Percentiles rank a stretch among this genome's conserved stretches.
phyloP scores from a whole-genome alignment of 2,797 vertebrate species.

The Epinephelus malabaricus region DNA sequence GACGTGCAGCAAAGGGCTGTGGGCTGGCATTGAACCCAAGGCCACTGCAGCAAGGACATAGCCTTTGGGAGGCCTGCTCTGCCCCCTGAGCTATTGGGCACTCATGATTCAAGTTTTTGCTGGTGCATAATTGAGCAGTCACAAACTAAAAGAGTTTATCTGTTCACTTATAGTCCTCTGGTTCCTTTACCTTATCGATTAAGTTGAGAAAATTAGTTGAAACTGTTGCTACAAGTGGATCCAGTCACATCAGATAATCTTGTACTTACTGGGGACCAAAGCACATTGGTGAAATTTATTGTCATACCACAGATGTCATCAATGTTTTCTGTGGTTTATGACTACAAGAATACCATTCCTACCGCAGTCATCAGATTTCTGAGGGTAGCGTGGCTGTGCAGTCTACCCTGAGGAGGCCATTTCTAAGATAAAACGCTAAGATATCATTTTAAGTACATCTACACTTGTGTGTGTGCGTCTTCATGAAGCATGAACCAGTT shows the following conservation, averaged over 20 bases:
- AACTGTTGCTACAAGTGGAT: neutral
- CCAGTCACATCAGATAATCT: neutral
- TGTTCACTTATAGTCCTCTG: neutral
- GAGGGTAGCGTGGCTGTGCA: neutral
- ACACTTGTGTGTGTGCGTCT: too few species aligned
- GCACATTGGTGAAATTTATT: neutral
- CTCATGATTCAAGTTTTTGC: too few species aligned
- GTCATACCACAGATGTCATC: neutral
- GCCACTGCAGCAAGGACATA: too few species aligned
- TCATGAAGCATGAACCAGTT: constrained; percentile 42
- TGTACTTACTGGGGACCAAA: neutral
- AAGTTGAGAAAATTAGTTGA: neutral
- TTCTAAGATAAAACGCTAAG: neutral
- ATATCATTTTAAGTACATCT: neutral
- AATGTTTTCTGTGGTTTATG: neutral
- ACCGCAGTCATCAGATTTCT: neutral
- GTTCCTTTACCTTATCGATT: neutral
- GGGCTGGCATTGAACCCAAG: too few species aligned
- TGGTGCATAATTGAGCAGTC: neutral
- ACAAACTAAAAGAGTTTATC: neutral
- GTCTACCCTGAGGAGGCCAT: too few species aligned
- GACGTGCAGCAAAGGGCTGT: too few species aligned
- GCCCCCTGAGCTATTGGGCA: too few species aligned
- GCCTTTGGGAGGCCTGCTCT: too few species aligned
- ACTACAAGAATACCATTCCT: neutral